These are phyloP conservation scores for Microchrysa polita DNA, from an alignment of 2,888 invertebrate genomes.

Conservation along the genomic window DNA sequence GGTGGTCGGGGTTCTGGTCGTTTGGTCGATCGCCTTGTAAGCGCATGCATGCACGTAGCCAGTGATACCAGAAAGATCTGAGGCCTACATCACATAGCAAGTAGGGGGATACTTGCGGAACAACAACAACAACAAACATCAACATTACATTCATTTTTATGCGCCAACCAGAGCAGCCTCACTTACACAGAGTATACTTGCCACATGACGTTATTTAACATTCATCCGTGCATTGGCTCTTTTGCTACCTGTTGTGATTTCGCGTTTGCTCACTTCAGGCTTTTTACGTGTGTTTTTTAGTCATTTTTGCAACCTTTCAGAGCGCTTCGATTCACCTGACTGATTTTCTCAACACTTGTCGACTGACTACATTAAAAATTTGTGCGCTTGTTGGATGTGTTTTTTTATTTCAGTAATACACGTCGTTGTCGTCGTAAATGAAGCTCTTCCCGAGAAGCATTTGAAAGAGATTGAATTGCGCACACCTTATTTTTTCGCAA, in stretches of 20 bases:
- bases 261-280: no score
- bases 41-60: background rate
- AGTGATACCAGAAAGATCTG: background rate
- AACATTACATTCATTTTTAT: no score
- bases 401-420: no score
- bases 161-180: no score
- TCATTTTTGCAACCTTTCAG: constrained; percentile 2
- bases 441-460: no score
- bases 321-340: constrained; percentile 38
- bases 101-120: background rate
- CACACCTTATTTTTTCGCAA: no score
- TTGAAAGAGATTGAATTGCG: no score
- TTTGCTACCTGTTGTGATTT: background rate
- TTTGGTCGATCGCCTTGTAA: no score
- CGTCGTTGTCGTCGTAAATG: no score
- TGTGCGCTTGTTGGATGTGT: no score
- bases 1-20: background rate
- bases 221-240: constrained; percentile 24
- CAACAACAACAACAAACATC: no score
- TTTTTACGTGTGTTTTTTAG: background rate
- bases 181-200: no score
- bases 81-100: background rate
- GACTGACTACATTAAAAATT: constrained; percentile 36
- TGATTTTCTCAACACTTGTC: constrained; percentile 27
- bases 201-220: constrained; percentile 22